These are phyloP conservation scores for Malachius bipustulatus DNA, from an alignment of 2,888 invertebrate species.

Conservation along the genomic window DNA sequence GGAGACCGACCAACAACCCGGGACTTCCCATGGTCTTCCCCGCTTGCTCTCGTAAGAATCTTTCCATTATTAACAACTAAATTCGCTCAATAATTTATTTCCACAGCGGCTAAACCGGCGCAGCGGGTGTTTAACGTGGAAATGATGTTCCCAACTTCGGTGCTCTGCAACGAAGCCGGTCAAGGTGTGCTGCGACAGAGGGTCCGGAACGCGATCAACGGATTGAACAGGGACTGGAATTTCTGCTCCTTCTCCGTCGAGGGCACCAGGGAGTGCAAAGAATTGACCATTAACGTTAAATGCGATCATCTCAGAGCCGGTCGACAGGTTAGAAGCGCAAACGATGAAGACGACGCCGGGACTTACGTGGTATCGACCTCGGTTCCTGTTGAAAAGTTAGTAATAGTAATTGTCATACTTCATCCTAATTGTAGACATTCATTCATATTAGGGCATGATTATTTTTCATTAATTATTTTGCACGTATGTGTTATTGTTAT, in stretches of 20 bases:
- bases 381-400: conserved; percentile 80
- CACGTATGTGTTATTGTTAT: too few relatives aligned
- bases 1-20: conserved; percentile 81
- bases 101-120: conserved; percentile 72
- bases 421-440: too few relatives aligned
- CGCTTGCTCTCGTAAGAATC: conserved; percentile 70
- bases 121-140: conserved; percentile 87
- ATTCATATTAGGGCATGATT: too few relatives aligned
- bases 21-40: conserved; percentile 75
- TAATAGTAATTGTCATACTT: conserved; percentile 27
- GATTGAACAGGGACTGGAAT: conserved; percentile 90
- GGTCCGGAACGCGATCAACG: conserved; percentile 78
- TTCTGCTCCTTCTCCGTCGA: conserved; percentile 86
- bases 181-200: conserved; percentile 84
- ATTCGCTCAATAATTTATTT: not conserved
- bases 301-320: conserved; percentile 71
- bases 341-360: conserved; percentile 55
- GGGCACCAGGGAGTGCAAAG: conserved; percentile 82
- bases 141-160: conserved; percentile 93
- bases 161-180: conserved; percentile 90
- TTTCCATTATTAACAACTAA: not conserved
- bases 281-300: conserved; percentile 80
- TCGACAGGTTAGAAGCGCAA: conserved; percentile 53
- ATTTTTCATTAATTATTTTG: too few relatives aligned
- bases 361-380: conserved; percentile 72